A percentile compares a stretch with the other conserved stretches of the same genome.
phyloP scores from a whole-genome alignment of 2,797 vertebrate species.

The Nannoperca obscura region DNA sequence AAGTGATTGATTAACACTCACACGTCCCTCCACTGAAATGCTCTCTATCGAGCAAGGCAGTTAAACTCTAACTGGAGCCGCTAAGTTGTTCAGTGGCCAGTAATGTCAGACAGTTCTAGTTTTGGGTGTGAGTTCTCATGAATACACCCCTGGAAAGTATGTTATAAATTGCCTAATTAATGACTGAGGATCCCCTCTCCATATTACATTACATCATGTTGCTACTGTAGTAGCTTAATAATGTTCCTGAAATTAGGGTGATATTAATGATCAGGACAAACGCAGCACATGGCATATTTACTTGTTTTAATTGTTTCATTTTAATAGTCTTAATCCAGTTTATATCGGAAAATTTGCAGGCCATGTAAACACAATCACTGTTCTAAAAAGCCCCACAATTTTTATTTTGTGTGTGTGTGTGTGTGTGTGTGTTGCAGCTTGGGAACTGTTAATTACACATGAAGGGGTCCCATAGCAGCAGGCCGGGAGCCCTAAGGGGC shows the following conservation, averaged over 20 bases:
- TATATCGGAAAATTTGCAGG: constrained; percentile 32
- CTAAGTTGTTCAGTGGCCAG: background rate
- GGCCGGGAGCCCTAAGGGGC: constrained; percentile 77
- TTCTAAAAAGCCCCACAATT: constrained; percentile 25
- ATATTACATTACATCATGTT: background rate
- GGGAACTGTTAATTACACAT: constrained; percentile 84
- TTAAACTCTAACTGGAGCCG: background rate
- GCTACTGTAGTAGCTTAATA: background rate
- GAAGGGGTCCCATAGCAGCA: constrained; percentile 80
- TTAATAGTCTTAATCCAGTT: constrained; percentile 31
- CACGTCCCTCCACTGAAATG: background rate
- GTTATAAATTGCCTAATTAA: constrained; percentile 2
- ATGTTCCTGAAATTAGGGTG: background rate
- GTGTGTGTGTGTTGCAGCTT: constrained; percentile 59
- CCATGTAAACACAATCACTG: constrained; percentile 34
- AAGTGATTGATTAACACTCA: background rate
- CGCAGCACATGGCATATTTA: background rate
- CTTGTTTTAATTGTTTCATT: background rate
- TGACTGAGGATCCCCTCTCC: background rate
- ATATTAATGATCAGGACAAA: background rate
- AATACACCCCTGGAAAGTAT: background rate
- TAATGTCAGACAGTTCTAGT: background rate
- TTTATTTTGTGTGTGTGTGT: constrained; percentile 35
- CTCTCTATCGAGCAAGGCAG: background rate
- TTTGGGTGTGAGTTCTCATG: background rate